Base-by-base conservation (phyloP, 1,140 invertebrate genomes). In the Orussus abietinus region DNA sequence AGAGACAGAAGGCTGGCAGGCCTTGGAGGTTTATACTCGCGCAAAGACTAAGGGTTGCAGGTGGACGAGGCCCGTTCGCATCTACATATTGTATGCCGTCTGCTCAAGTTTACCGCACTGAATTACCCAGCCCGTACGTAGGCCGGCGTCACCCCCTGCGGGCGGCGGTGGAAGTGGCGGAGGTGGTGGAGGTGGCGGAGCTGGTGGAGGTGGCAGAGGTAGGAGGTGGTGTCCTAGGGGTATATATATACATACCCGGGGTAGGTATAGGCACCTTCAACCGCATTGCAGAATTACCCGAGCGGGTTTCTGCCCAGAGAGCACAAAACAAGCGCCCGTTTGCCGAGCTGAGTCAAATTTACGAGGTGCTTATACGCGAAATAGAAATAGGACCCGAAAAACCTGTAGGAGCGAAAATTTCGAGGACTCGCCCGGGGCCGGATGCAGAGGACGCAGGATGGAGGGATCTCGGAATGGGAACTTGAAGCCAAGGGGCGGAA, bases 221-320 rank as follows among this genome's bases (percentile, higher is more conserved):
- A 39, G 32, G 41, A 25, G 32, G 21, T 39, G 25, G n/a, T n/a
- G n/a, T n/a, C n/a, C n/a, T n/a, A n/a, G n/a, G n/a, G n/a, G n/a
- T n/a, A n/a, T n/a, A n/a, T n/a, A n/a, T n/a, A n/a, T n/a, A n/a
- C n/a, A n/a, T n/a, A n/a, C n/a, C 6, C 6, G 22, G n/a, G 22
- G 37, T 42, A 47, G 37, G 42, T 56, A 50, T 49, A 53, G 49
- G 54, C 45, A 46, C 35, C 53, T 60, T 59, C 55, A 61, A 70
- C 68, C 62, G 65, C 65, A 69, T 66, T 68, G 68, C 64, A 71
- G 64, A 66, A 71, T 69, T 69, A 67, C 62, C 63, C 62, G 45
- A 58, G 52, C 59, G 60, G 59, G 56, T 59, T 63, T 45, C 53
- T 55, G 57, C 53, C 54, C 51, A 51, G 57, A 49, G 49, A 68